These are phyloP conservation scores for Serinus canaria DNA, from an alignment of 2,113 vertebrate genomes.

Conservation along the genomic window DNA sequence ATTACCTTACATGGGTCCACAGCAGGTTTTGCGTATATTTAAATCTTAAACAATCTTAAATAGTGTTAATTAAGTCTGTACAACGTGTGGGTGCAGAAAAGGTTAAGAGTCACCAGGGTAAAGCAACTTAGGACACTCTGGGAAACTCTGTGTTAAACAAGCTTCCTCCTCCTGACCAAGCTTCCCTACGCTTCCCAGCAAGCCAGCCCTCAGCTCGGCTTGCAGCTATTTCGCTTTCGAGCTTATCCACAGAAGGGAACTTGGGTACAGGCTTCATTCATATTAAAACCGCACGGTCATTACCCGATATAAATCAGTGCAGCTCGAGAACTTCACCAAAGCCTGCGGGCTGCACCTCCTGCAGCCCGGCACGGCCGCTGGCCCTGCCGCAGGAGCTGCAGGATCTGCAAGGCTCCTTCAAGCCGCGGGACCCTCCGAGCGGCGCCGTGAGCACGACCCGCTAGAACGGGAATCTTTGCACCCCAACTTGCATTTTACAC, in stretches of 20 bases:
- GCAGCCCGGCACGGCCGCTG: not conserved
- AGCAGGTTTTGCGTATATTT: not conserved
- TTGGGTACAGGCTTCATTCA: not conserved
- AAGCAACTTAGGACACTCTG: not conserved
- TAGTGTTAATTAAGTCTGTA: not conserved
- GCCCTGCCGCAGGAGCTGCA: not conserved
- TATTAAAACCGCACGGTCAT: accelerated
- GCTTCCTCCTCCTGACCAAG: not conserved
- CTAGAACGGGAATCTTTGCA: not conserved
- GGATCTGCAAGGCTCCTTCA: not conserved
- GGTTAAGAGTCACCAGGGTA: not conserved
- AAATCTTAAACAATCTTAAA: not conserved
- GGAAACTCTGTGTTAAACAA: not conserved
- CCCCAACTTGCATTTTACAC: not conserved
- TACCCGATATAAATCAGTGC: not conserved
- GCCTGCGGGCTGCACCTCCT: accelerated
- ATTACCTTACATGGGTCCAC: not conserved
- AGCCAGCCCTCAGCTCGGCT: not conserved
- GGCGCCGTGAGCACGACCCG: not conserved
- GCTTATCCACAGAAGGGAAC: not conserved
- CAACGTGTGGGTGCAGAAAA: accelerated
- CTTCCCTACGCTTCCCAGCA: not conserved
- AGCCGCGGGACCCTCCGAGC: not conserved
- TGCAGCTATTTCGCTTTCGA: not conserved
- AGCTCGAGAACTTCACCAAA: accelerated